These are phyloP conservation scores for Xylota segnis DNA, from an alignment of 2,888 invertebrate genomes.

Conservation along the genomic window DNA sequence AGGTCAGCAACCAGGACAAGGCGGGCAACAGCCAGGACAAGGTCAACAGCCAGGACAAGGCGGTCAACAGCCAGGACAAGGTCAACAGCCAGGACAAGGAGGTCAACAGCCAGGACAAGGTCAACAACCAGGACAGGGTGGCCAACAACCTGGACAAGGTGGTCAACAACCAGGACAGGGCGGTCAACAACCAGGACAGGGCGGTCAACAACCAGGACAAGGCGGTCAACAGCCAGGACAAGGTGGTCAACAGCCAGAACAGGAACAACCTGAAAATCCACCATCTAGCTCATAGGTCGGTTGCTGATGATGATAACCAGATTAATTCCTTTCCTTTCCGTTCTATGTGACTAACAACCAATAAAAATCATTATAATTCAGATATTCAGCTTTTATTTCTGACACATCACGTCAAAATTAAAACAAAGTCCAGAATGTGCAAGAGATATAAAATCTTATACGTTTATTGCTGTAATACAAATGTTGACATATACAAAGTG, in stretches of 20 bases:
- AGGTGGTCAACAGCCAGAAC: constrained; percentile 4
- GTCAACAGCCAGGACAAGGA: constrained; percentile 1
- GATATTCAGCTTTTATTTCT: not conserved
- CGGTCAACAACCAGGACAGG: constrained; percentile 22
- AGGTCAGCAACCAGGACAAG: constrained; percentile 17
- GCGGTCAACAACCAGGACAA: constrained; percentile 5
- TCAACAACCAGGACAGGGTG: constrained; percentile 12
- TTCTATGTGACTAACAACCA: not conserved
- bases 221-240: constrained; percentile 1
- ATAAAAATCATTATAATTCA: not conserved
- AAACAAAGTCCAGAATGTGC: not conserved
- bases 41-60: constrained; percentile 5
- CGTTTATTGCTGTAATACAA: not conserved
- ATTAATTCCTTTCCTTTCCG: not conserved
- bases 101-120: not conserved
- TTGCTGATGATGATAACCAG: not conserved
- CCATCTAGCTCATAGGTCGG: not conserved
- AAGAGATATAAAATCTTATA: not conserved
- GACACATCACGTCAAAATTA: not conserved
- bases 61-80: not conserved
- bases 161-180: constrained; percentile 8
- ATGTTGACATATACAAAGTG: not conserved
- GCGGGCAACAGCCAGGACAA: constrained; percentile 6
- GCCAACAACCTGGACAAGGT: constrained; percentile 9
- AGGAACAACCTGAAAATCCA: constrained; percentile 12